Percentiles rank a stretch among this genome's conserved stretches.
These are phyloP conservation scores for Lophochroa leadbeateri DNA, from an alignment of 2,113 vertebrate species.

Conservation along the genomic window DNA sequence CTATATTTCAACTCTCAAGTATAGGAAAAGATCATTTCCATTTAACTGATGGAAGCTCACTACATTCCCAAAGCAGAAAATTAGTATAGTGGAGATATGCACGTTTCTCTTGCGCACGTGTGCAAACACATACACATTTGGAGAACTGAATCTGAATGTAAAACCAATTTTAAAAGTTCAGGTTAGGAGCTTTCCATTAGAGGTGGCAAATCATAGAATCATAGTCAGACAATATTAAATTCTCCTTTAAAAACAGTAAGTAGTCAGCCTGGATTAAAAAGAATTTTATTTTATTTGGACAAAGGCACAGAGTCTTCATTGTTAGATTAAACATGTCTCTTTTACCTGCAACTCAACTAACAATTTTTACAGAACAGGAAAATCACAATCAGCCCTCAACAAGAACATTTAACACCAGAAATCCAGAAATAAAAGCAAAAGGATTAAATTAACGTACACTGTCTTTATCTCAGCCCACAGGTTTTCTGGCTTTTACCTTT, in stretches of 20 bases:
- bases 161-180: background rate
- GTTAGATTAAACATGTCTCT: background rate
- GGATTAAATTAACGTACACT: background rate
- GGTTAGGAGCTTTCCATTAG: background rate
- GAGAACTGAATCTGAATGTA: background rate
- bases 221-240: background rate
- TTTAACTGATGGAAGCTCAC: background rate
- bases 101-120: background rate
- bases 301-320: slow-evolving; percentile 40
- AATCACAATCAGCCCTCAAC: slow-evolving; percentile 10
- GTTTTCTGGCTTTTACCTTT: no score
- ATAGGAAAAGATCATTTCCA: background rate
- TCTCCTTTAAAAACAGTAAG: background rate
- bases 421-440: slow-evolving; percentile 8
- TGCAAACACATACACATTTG: background rate
- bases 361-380: slow-evolving; percentile 17
- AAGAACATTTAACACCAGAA: slow-evolving; percentile 23
- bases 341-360: slow-evolving; percentile 30
- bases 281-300: slow-evolving; percentile 47
- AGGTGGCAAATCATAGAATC: background rate
- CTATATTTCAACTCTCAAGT: background rate
- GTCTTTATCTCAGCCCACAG: no score
- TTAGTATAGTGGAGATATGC: background rate
- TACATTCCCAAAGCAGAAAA: background rate
- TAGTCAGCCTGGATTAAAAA: slow-evolving; percentile 27